Conservation (phyloP, 2,113 vertebrate species). For the Thomomys bottae region DNA sequence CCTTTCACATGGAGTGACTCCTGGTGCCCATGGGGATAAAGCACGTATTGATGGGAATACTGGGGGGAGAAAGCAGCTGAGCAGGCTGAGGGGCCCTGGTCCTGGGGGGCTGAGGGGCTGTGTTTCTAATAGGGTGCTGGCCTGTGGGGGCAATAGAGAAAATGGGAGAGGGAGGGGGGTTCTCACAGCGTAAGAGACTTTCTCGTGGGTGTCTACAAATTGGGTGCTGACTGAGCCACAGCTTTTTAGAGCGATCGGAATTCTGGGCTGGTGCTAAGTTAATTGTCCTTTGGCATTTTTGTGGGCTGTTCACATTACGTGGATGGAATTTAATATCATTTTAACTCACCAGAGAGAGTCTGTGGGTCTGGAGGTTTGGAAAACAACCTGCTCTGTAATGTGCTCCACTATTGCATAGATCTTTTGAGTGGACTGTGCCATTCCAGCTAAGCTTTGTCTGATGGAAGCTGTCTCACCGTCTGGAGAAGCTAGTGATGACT, state of each 20-base stretch:
- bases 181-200: background rate
- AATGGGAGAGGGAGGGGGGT: background rate
- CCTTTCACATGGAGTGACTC: conserved; percentile 7
- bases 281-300: conserved; percentile 58
- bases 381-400: background rate
- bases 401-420: conserved; percentile 61
- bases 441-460: conserved; percentile 65
- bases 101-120: no score
- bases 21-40: no score
- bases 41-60: no score
- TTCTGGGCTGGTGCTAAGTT: conserved; percentile 33
- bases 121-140: no score
- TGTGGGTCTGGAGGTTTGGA: conserved; percentile 53
- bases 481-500: conserved; percentile 77
- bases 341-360: conserved; percentile 52
- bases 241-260: conserved; percentile 25
- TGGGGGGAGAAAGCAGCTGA: no score
- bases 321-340: conserved; percentile 57
- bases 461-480: conserved; percentile 68
- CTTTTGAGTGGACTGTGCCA: conserved; percentile 56
- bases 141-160: background rate
- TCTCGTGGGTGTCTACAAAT: conserved; percentile 6
- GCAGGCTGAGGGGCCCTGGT: no score
- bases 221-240: conserved; percentile 44
- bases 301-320: conserved; percentile 38